These are phyloP conservation scores for Eleginops maclovinus DNA, from an alignment of 2,113 vertebrate genomes.

Conservation along the genomic window DNA sequence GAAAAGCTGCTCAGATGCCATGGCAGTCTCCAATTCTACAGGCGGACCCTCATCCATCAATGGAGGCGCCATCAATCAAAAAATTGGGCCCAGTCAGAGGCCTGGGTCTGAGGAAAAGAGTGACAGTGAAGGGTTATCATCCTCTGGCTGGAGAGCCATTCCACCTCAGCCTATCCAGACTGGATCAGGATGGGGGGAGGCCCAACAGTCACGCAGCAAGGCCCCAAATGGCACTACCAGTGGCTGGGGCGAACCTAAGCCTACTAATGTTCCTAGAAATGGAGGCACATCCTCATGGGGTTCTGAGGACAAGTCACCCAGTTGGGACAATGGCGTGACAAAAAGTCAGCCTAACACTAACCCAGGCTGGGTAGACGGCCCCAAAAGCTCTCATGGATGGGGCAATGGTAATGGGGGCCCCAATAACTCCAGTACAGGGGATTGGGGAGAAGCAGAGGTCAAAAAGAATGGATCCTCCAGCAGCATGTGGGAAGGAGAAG, in stretches of 20 bases:
- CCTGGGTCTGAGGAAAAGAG: constrained; percentile 91
- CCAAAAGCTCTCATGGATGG: constrained; percentile 91
- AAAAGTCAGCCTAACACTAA: constrained; percentile 88
- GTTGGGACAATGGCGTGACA: constrained; percentile 89
- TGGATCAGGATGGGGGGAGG: constrained; percentile 87
- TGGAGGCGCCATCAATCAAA: constrained; percentile 70
- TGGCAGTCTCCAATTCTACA: constrained; percentile 82
- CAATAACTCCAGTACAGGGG: constrained; percentile 66
- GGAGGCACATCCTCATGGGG: constrained; percentile 89
- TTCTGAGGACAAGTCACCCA: constrained; percentile 92
- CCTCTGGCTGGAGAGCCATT: constrained; percentile 91
- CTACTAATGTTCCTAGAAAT: constrained; percentile 88
- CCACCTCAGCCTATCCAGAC: constrained; percentile 83
- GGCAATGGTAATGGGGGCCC: constrained; percentile 87
- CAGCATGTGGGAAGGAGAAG: constrained; percentile 90
- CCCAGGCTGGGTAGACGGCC: constrained; percentile 88
- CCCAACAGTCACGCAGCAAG: constrained; percentile 86
- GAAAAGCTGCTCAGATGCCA: constrained; percentile 90
- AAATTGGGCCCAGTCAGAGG: constrained; percentile 82
- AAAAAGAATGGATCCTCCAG: constrained; percentile 79
- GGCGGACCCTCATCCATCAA: constrained; percentile 65
- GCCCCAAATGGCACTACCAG: constrained; percentile 85
- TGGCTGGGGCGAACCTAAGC: constrained; percentile 90
- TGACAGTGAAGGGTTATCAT: constrained; percentile 90
- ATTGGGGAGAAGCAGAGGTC: constrained; percentile 81